A percentile compares a stretch with the other conserved stretches of the same genome.
Conservation (phyloP, 2,888 invertebrate genomes). For the Melanotus villosus region DNA sequence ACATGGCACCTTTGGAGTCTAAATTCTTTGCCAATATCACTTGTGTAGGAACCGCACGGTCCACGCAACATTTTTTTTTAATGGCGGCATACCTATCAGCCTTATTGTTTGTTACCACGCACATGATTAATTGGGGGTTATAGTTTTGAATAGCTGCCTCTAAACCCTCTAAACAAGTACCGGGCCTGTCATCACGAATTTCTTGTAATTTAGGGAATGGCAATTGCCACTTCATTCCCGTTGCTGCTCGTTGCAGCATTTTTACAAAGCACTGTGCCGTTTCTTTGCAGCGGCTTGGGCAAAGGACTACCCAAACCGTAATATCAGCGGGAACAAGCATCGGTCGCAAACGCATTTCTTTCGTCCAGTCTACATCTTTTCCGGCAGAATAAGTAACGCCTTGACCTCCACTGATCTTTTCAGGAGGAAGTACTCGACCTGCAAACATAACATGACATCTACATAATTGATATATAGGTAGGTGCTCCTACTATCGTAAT, state of each 20-base stretch:
- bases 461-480: no score
- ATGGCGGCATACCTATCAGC: slow-evolving; percentile 88
- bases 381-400: slow-evolving; percentile 66
- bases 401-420: slow-evolving; percentile 72
- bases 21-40: slow-evolving; percentile 73
- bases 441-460: slow-evolving; percentile 14
- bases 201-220: slow-evolving; percentile 66
- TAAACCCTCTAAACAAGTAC: slow-evolving; percentile 74
- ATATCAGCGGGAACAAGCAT: slow-evolving; percentile 68
- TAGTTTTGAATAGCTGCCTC: slow-evolving; percentile 72
- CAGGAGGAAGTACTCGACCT: slow-evolving; percentile 77
- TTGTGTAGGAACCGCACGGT: slow-evolving; percentile 81
- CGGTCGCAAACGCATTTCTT: slow-evolving; percentile 72
- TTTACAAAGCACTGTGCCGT: slow-evolving; percentile 69
- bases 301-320: slow-evolving; percentile 70
- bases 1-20: slow-evolving; percentile 76
- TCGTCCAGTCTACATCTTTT: slow-evolving; percentile 83
- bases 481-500: no score
- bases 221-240: slow-evolving; percentile 70
- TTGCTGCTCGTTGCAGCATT: slow-evolving; percentile 64
- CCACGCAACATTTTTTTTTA: slow-evolving; percentile 88
- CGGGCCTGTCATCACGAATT: slow-evolving; percentile 74
- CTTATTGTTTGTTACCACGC: slow-evolving; percentile 77
- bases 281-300: slow-evolving; percentile 62
- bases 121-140: slow-evolving; percentile 76